Percentiles rank a stretch among this genome's conserved stretches.
phyloP scores from a whole-genome alignment of 2,888 invertebrate genomes.

The Drosophila testacea region DNA sequence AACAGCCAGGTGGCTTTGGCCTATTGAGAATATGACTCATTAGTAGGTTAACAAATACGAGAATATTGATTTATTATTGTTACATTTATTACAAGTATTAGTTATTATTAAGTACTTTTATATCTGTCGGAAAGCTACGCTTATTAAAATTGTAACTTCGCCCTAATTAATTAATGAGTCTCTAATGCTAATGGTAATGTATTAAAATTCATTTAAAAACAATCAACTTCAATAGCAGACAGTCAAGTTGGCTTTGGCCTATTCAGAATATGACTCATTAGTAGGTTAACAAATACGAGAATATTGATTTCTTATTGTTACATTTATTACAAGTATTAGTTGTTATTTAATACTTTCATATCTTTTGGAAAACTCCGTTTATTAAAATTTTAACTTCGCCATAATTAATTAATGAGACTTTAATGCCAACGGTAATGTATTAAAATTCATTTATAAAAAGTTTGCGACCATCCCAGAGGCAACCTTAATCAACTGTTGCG shows the following conservation, averaged over 20 bases:
- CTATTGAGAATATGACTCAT: slow-evolving; percentile 1
- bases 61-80: not conserved
- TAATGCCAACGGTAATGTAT: not conserved
- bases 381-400: not conserved
- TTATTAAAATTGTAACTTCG: not conserved
- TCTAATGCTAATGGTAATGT: not conserved
- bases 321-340: not conserved
- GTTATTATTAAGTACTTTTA: not conserved
- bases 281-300: not conserved
- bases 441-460: not conserved
- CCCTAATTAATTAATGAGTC: not conserved
- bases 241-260: no score
- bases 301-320: not conserved
- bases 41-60: not conserved
- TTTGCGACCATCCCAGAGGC: not conserved
- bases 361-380: not conserved
- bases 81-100: not conserved
- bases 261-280: not conserved
- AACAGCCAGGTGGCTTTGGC: slow-evolving; percentile 3
- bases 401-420: not conserved
- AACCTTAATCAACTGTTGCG: slow-evolving; percentile 43
- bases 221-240: no score
- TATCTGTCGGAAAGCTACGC: not conserved
- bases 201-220: not conserved
- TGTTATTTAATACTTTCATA: not conserved